A percentile compares a stretch with the other conserved stretches of the same genome.
phyloP scores from a whole-genome alignment of 2,113 vertebrate species.

The Lycaon pictus region DNA sequence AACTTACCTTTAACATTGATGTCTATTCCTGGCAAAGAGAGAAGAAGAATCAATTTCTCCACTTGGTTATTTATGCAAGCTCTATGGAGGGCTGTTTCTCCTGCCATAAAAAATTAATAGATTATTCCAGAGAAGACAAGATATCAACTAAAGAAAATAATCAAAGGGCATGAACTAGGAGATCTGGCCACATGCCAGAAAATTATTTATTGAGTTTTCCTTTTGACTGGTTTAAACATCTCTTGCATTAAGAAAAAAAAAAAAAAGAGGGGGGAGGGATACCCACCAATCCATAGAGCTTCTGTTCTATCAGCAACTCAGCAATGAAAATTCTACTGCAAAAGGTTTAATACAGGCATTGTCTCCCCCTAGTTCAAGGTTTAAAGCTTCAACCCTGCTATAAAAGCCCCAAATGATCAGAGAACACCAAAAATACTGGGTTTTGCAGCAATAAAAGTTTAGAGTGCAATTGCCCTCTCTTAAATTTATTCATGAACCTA shows the following conservation, averaged over 20 bases:
- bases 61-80: conserved; percentile 97
- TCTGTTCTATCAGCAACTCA: conserved; percentile 85
- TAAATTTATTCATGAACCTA: conserved; percentile 92
- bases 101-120: conserved; percentile 92
- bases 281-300: conserved; percentile 77
- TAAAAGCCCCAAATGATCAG: conserved; percentile 89
- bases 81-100: conserved; percentile 96
- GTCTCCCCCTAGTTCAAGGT: conserved; percentile 87
- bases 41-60: conserved; percentile 92
- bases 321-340: conserved; percentile 85
- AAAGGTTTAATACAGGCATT: conserved; percentile 86
- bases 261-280: not conserved
- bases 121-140: conserved; percentile 87
- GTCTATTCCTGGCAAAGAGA: conserved; percentile 92
- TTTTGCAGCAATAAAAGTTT: conserved; percentile 90
- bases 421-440: conserved; percentile 88
- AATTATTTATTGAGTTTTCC: conserved; percentile 86
- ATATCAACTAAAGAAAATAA: conserved; percentile 88
- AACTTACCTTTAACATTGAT: conserved; percentile 97
- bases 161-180: conserved; percentile 87
- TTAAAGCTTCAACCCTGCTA: conserved; percentile 88
- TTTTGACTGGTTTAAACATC: conserved; percentile 85
- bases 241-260: conserved; percentile 73
- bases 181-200: conserved; percentile 84
- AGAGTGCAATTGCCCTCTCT: conserved; percentile 89